Evolutionary conservation across 2,888 invertebrate genomes (phyloP), one percentile per base, ranked within the genome.

Genomic region (Lycocerus yunnanus): DNA sequence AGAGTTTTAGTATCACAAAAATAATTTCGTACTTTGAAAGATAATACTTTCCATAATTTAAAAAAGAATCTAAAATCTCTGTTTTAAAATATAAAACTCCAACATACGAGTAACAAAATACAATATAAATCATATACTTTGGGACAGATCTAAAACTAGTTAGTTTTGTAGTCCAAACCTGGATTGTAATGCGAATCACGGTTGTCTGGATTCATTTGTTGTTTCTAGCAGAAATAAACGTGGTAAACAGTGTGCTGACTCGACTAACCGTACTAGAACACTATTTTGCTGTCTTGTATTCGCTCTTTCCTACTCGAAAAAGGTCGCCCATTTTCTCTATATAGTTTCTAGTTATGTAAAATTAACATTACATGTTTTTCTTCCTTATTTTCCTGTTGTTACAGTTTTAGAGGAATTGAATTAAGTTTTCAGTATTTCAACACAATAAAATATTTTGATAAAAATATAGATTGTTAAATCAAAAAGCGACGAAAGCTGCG

Each of bases 131-230:
- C 72, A 67, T 68, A 68, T 61, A 59, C 58, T 72, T 63, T 63
- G 15, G 63, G 60, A 68, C 63, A 60, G 58, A 43, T 68, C 68
- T 66, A 74, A 71, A 70, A 67, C 67, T 61, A 58, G 72, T 75
- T 72, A 75, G 72, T 75, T 43, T 75, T 71, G 71, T 75, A 71
- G 72, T 72, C 69, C 66, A 71, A 67, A 68, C 60, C 66, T 68
- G 60, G 71, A 75, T 71, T 75, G 72, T 65, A 72, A 75, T 75
- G 72, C 75, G 66, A 72, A 75, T 69, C 75, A 75, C 75, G 75
- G 75, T 75, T 75, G 75, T 72, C 72, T 75, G 69, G 75, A 69
- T 71, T 75, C 75, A 75, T 75, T 75, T 75, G 72, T 75, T 75
- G 71, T 72, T 75, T 75, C 71, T 75, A 72, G 72, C 65, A 75